phyloP scores from a whole-genome alignment of 2,113 vertebrate species.

The Uria lomvia region DNA sequence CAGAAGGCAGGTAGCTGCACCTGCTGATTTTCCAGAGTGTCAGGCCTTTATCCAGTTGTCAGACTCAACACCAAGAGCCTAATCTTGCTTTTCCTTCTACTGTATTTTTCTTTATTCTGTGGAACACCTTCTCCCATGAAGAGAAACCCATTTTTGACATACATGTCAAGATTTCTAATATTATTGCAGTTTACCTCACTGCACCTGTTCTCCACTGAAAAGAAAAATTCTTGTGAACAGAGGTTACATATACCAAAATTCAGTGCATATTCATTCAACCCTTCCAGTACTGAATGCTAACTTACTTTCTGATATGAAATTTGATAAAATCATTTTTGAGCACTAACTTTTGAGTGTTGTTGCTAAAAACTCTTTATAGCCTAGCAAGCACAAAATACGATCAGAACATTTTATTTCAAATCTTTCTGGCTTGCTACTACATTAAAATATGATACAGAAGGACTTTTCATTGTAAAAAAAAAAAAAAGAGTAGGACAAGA shows the following conservation, averaged over 20 bases:
- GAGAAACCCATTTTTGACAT: conserved; percentile 6
- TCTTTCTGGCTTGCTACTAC: neutral
- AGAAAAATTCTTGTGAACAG: neutral
- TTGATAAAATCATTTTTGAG: neutral
- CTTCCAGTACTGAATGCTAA: neutral
- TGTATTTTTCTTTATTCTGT: neutral
- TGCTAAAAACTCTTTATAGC: neutral
- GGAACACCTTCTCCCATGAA: neutral
- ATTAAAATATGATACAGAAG: neutral
- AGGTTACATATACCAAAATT: neutral
- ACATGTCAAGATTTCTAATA: conserved; percentile 35
- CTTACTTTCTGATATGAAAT: neutral
- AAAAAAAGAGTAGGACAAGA: neutral
- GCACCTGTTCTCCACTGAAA: neutral
- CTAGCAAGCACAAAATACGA: neutral
- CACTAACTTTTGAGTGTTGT: neutral
- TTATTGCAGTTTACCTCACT: neutral
- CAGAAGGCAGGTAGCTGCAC: neutral
- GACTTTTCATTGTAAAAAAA: neutral
- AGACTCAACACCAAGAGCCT: neutral
- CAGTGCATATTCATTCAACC: neutral
- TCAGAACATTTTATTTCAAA: neutral
- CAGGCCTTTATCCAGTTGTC: neutral
- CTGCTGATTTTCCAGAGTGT: neutral
- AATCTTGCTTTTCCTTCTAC: neutral